Evolutionary conservation across 2,797 vertebrate genomes (phyloP), one percentile per base, ranked within the genome.

Genomic region (Chaenodraco wilsoni): DNA sequence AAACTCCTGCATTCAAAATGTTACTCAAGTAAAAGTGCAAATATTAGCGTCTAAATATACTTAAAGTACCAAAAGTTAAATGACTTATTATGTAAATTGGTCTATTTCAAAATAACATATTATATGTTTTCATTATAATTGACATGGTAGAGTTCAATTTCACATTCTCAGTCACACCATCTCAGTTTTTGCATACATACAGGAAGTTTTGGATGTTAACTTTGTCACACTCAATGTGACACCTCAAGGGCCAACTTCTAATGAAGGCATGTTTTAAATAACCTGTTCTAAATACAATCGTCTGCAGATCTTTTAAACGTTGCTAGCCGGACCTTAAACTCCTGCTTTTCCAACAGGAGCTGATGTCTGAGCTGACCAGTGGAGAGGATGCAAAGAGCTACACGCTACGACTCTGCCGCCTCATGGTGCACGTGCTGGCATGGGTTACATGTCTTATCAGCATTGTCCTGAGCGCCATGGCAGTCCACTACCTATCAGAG

Each of bases 371-470:
- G 74, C 77, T 76, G 81, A 74, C 59, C 4, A 73, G 68, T 0
- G 74, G 69, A 8, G 82, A 78, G 5, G 3, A 0, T 0, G 10
- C 76, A 14, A 78, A 15, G 72, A 87, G 82, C 33, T 2, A 19
- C 73, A 48, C n/a, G 0, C 89, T 89, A 78, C n/a, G 43, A 37
- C 80, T 96, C 74, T 0, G 40, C 13, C 69, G 0, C 68, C 3
- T 52, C 0, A 0, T 49, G 0, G 31, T 94, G 44, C 77, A 91
- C 16, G 59, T 90, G 14, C 2, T 94, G 0, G 89, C 90, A 3
- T 97, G 96, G 96, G 5, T 40, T 0, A 15, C 90, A 17, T 94
- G 89, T 0, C 72, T 96, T 70, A 57, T 78, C n/a, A 75, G 75
- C 1, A 94, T 89, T 3, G 6, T 41, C 46, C 80, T 91, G 62